phyloP scores from a whole-genome alignment of 92 coral and sea anemone species.

The Anthopleura xanthogrammica region DNA sequence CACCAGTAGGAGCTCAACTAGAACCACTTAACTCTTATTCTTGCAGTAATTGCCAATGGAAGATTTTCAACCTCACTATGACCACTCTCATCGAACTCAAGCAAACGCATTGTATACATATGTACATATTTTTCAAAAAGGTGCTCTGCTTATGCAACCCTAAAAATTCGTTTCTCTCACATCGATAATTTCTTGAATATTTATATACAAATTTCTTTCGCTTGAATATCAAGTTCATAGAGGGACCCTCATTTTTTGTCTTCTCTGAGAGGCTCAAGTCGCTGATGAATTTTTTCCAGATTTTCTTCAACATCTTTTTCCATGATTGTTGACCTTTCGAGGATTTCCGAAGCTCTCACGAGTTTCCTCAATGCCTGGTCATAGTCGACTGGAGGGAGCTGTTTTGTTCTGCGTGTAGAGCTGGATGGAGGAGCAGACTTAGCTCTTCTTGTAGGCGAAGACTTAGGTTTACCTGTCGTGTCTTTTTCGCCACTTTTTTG shows the following conservation, averaged over 20 bases:
- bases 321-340: conserved; percentile 61
- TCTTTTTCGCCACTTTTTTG: conserved; percentile 24
- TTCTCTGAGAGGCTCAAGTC: conserved; percentile 23
- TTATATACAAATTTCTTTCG: not conserved
- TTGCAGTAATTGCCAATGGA: not conserved
- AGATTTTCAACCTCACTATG: not conserved
- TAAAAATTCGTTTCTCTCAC: not conserved
- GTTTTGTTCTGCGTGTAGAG: conserved; percentile 15
- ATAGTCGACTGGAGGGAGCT: conserved; percentile 35
- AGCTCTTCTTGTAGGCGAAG: conserved; percentile 15
- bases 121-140: not conserved
- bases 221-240: not conserved
- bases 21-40: not conserved
- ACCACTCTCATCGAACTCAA: not conserved
- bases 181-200: not conserved
- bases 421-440: conserved; percentile 24
- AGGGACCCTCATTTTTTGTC: not conserved
- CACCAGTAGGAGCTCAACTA: not conserved
- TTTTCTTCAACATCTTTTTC: conserved; percentile 65
- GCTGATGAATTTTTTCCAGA: conserved; percentile 46
- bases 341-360: conserved; percentile 51
- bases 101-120: not conserved
- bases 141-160: not conserved
- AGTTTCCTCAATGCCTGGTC: conserved; percentile 70
- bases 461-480: not conserved